Evolutionary conservation across 2,113 vertebrate genomes (phyloP), one percentile per base, ranked within the genome.

Genomic region (Pelecanoides urinatrix): DNA sequence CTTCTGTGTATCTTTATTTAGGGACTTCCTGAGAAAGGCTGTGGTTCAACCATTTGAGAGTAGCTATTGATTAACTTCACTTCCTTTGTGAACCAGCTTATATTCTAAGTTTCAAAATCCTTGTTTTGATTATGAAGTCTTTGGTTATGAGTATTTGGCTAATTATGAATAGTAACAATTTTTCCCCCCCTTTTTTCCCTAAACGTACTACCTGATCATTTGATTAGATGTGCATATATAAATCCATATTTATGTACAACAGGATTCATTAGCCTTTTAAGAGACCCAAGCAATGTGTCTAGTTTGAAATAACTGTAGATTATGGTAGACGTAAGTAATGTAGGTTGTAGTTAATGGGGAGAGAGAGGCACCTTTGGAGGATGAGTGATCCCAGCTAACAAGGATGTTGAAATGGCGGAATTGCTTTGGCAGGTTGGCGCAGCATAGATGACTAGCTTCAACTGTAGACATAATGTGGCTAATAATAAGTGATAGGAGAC

Each of bases 101-200:
- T 76, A 52, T 45, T 86, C 27, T 73, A 36, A 88, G 27, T 22
- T 85, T 70, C 20, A 62, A 61, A 92, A 20, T 1, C 45, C 45
- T 52, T 63, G 27, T 32, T 55, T 50, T 26, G 7, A 23, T 70
- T 76, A 30, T 16, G 4, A 70, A 86, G 4, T 42, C 9, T 68
- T 67, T 75, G 15, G 4, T 88, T 83, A 68, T 11, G 7, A 7
- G 5, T 67, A 10, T 90, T 84, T 53, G 38, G 16, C 9, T 79
- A 63, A 38, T 38, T 63, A 67, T 26, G n/a, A 18, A 26, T 6
- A 47, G 29, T 21, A 52, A 7, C 11, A 13, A 7, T 9, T 55
- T 62, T 61, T 17, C 2, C 2, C 4, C 2, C 4, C 3, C 3
- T 30, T 56, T 49, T 30, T 56, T 5, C 12, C 45, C n/a, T 45